Evolutionary conservation across 1,140 invertebrate species (phyloP), one percentile per base, ranked within the genome.

Genomic region (Plutomurus gul): DNA sequence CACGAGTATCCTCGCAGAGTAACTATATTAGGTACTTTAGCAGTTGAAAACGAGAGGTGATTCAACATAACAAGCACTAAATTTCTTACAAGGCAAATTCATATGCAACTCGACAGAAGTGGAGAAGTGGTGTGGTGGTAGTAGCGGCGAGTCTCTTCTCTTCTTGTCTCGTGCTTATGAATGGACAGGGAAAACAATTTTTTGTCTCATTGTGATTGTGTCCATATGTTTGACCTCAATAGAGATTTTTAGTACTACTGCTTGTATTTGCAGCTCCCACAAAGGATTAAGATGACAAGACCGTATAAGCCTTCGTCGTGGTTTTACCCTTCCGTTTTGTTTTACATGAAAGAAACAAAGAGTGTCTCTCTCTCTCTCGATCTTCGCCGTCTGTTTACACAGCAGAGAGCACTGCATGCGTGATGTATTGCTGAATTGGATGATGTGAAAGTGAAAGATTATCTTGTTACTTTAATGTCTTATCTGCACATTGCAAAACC

Each of bases 371-470:
- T 49, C n/a, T n/a, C n/a, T n/a, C n/a, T n/a, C n/a, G n/a, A n/a
- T n/a, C n/a, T n/a, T n/a, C n/a, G n/a, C n/a, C n/a, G n/a, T n/a
- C n/a, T n/a, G n/a, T n/a, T n/a, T n/a, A n/a, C n/a, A 20, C 46
- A 18, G 46, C 25, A 16, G 25, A 13, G 51, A 47, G 47, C 8
- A 33, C 36, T 65, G 56, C 56, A 65, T 65, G 56, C 27, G 27
- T 65, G 56, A 65, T 65, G 51, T 56, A 27, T 30, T 56, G 56
- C 25, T 65, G 25, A 27, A 65, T 65, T 65, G 56, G 56, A 33
- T 65, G 56, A 65, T 65, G 56, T 65, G 56, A 65, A 65, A 65
- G 56, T 65, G 56, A 27, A 65, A 65, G 56, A 65, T 65, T 65
- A 65, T 65, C 56, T 18, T 65, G 56, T 65, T 30, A 65, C 56